Evolutionary conservation across 2,888 invertebrate genomes (phyloP), one percentile per base, ranked within the genome.

Genomic region (Coremacera marginata): DNA sequence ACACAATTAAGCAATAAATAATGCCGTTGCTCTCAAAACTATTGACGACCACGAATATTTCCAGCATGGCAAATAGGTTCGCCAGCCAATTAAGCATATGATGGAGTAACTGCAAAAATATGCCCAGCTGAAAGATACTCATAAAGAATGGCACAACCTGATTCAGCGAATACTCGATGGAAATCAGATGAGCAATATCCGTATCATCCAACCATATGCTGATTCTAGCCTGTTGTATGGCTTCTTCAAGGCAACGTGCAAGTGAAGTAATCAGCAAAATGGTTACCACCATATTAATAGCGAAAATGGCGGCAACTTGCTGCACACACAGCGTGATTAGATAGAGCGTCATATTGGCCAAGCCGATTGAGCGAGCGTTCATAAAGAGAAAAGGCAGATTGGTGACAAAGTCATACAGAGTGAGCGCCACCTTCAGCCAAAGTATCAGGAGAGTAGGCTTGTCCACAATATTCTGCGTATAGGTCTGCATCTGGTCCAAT

Each of bases 11-110:
- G 34, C 49, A 74, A 60, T 80, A 80, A 9, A 78, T 52, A 70
- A 80, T 25, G 11, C 27, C 62, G 67, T 70, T 65, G 9, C n/a
- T 9, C 0, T 57, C 72, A 9, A 80, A 67, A 19, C 22, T 5
- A 3, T 75, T 72, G 11, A 75, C 72, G 2, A 31, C 11, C 1
- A 75, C 78, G 25, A 60, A 78, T 44, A 79, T 74, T 31, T 87
- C 84, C 82, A 89, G 80, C 70, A 86, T 79, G 62, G 88, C 86
- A 65, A 88, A 89, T 79, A 89, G 82, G 52, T 88, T 88, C 72
- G 85, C 82, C 72, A 89, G 76, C 3, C 87, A 82, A 62, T 86
- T 86, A 27, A 86, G 71, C 34, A 88, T 87, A 70, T 83, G 82
- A 52, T 84, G 82, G 34, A 85, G 76, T 31, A 87, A 82, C 44